phyloP scores from a whole-genome alignment of 2,113 vertebrate species.

The Parus major region DNA sequence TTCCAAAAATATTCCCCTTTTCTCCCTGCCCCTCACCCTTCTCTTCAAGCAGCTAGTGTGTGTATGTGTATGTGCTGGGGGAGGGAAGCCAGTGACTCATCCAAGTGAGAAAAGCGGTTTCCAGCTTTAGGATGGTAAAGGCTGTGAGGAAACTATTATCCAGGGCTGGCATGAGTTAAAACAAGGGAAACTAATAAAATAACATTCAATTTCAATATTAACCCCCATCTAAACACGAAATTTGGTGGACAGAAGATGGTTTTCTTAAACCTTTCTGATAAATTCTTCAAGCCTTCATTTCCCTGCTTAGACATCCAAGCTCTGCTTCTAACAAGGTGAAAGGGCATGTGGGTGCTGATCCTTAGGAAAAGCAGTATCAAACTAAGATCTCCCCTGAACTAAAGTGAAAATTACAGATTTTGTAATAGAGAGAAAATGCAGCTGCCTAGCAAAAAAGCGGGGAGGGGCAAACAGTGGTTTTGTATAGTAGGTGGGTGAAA shows the following conservation, averaged over 20 bases:
- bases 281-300: not conserved
- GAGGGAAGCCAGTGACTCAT: constrained; percentile 50
- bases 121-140: constrained; percentile 2
- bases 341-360: not conserved
- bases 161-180: constrained; percentile 14
- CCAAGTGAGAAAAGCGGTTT: constrained; percentile 47
- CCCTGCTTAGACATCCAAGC: not conserved
- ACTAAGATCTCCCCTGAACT: not conserved
- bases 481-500: not conserved
- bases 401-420: not conserved
- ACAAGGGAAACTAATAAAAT: constrained; percentile 9
- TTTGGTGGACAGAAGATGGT: not conserved
- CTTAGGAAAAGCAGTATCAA: not conserved
- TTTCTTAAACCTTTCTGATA: not conserved
- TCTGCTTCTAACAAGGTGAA: not conserved
- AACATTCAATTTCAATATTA: not conserved
- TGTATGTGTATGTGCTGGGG: not conserved
- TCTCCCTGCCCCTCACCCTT: not conserved
- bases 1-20: not conserved
- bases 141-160: constrained; percentile 30
- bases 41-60: constrained; percentile 19
- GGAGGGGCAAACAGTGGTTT: not conserved
- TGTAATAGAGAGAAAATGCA: not conserved
- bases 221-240: not conserved
- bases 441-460: not conserved